phyloP scores from a whole-genome alignment of 2,797 vertebrate species.

The Paguma larvata region DNA sequence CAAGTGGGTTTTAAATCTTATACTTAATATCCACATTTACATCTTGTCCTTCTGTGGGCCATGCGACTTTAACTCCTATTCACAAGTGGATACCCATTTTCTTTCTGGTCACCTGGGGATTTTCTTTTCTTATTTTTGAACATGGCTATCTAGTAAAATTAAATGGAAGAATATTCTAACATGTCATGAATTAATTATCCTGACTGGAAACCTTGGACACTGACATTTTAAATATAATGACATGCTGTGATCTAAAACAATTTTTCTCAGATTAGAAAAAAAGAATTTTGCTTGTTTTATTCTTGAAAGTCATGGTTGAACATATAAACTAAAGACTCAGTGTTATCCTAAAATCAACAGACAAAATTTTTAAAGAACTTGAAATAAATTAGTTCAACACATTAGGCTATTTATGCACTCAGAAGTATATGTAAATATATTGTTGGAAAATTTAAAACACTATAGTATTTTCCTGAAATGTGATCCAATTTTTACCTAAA shows the following conservation, averaged over 20 bases:
- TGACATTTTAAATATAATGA: not conserved
- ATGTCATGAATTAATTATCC: not conserved
- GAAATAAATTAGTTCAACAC: conserved; percentile 1
- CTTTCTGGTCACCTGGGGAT: not conserved
- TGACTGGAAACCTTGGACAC: not conserved
- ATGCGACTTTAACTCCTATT: not conserved
- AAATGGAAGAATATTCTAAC: not conserved
- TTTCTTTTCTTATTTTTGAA: conserved; percentile 10
- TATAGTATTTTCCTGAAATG: not conserved
- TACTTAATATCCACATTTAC: not conserved
- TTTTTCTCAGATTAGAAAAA: not conserved
- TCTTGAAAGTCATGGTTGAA: not conserved
- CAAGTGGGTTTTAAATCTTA: not conserved
- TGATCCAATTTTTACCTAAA: not conserved
- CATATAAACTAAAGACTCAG: not conserved
- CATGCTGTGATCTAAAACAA: not conserved
- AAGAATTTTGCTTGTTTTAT: not conserved
- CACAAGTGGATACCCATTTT: not conserved
- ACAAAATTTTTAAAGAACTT: not conserved
- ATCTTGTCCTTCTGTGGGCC: not conserved
- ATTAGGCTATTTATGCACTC: not conserved
- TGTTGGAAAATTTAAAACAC: not conserved
- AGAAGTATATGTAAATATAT: not conserved
- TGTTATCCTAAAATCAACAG: not conserved
- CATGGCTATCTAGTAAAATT: not conserved